Conservation (phyloP, 2,888 invertebrate species). For the Artemia sinica region DNA sequence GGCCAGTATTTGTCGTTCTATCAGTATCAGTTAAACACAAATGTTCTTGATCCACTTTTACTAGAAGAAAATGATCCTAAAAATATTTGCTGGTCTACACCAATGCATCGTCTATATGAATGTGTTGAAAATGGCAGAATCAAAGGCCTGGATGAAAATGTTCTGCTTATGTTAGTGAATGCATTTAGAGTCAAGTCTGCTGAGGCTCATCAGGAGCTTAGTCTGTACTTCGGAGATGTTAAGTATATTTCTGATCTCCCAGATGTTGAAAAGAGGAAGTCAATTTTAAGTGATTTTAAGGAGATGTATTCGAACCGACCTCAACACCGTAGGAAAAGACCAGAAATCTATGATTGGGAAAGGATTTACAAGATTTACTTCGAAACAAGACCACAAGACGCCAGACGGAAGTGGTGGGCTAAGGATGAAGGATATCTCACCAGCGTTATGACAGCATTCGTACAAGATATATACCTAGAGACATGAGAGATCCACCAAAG, state of each 20-base stretch:
- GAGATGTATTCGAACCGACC: constrained; percentile 49
- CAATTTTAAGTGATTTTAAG: constrained; percentile 52
- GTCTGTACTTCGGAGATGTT: constrained; percentile 49
- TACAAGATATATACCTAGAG: constrained; percentile 51
- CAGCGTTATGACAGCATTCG: constrained; percentile 48
- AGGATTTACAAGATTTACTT: constrained; percentile 46
- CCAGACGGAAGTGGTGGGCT: constrained; percentile 46
- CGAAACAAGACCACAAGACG: constrained; percentile 48
- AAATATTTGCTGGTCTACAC: constrained; percentile 63
- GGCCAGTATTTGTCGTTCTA: constrained; percentile 71
- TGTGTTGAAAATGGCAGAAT: constrained; percentile 39
- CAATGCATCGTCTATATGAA: constrained; percentile 53
- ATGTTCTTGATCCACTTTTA: constrained; percentile 44
- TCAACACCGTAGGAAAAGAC: constrained; percentile 38
- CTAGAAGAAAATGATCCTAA: constrained; percentile 45
- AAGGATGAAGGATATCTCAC: constrained; percentile 36
- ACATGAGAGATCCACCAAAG: constrained; percentile 33
- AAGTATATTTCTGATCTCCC: constrained; percentile 41
- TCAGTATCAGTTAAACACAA: constrained; percentile 80
- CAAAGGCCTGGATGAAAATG: constrained; percentile 50
- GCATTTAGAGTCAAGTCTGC: constrained; percentile 53
- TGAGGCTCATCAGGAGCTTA: constrained; percentile 44
- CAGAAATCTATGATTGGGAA: constrained; percentile 65
- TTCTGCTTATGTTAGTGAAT: constrained; percentile 50
- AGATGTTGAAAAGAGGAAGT: constrained; percentile 43